These are phyloP conservation scores for Nasua narica DNA, from an alignment of 2,797 vertebrate genomes.

Conservation along the genomic window DNA sequence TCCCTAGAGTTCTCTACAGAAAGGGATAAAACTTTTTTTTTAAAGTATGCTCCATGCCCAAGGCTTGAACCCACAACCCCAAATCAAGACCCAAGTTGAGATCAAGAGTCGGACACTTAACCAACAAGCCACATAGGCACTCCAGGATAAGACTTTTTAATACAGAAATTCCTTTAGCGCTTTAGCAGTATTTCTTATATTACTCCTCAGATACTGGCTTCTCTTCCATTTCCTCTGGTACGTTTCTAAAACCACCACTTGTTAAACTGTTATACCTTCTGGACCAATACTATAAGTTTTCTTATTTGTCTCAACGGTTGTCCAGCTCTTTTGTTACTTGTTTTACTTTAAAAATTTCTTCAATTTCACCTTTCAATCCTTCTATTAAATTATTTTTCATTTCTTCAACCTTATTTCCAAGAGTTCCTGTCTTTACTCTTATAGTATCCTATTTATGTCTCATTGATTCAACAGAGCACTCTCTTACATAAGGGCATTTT, in stretches of 20 bases:
- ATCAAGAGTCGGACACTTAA: background rate
- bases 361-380: background rate
- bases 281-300: background rate
- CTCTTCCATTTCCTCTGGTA: background rate
- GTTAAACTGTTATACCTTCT: background rate
- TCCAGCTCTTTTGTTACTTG: background rate
- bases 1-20: background rate
- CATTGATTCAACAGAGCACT: background rate
- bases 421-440: background rate
- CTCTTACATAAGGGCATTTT: background rate
- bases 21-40: background rate
- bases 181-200: background rate
- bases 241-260: background rate
- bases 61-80: background rate
- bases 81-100: background rate
- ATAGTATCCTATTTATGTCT: background rate
- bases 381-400: background rate
- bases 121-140: background rate
- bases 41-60: background rate
- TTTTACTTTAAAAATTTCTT: background rate
- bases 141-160: background rate
- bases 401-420: slow-evolving; percentile 1
- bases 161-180: background rate
- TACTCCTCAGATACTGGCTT: background rate
- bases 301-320: background rate